A percentile compares a stretch with the other conserved stretches of the same genome.
Conservation (phyloP, 2,113 vertebrate species). For the Scortum barcoo region DNA sequence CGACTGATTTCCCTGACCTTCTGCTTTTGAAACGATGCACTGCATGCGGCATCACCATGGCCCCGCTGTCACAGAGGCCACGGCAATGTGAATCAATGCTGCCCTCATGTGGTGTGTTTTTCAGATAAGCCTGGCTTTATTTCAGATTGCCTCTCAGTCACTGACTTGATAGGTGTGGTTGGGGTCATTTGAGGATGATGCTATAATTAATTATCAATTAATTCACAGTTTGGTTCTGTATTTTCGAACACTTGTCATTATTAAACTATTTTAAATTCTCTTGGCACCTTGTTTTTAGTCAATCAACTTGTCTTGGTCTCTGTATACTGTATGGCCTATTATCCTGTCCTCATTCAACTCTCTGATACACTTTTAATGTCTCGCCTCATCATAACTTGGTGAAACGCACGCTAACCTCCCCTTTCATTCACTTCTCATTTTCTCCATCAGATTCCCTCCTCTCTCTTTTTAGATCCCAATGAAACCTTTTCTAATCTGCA, state of each 20-base stretch:
- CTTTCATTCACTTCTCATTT: slow-evolving; percentile 3
- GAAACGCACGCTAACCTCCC: background rate
- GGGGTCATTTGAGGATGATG: background rate
- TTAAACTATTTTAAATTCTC: too few relatives aligned
- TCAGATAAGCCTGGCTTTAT: too few relatives aligned
- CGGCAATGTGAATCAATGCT: slow-evolving; percentile 54
- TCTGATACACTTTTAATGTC: background rate
- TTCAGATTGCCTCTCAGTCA: slow-evolving; percentile 11
- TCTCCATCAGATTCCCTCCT: background rate
- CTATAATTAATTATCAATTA: background rate
- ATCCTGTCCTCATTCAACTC: background rate
- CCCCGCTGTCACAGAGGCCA: background rate
- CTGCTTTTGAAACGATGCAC: background rate
- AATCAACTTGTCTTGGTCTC: background rate
- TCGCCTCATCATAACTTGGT: background rate
- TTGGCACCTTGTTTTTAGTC: background rate
- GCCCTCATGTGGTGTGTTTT: slow-evolving; percentile 61
- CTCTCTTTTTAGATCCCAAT: slow-evolving; percentile 3
- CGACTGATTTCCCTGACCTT: slow-evolving; percentile 14
- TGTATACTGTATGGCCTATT: too few relatives aligned
- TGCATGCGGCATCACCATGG: background rate
- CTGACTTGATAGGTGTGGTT: background rate
- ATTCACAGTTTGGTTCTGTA: background rate
- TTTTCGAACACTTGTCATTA: background rate
- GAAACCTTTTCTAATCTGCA: slow-evolving; percentile 16